Base-by-base conservation (phyloP, 1,140 invertebrate genomes). In the Plectrocnemia conspersa region DNA sequence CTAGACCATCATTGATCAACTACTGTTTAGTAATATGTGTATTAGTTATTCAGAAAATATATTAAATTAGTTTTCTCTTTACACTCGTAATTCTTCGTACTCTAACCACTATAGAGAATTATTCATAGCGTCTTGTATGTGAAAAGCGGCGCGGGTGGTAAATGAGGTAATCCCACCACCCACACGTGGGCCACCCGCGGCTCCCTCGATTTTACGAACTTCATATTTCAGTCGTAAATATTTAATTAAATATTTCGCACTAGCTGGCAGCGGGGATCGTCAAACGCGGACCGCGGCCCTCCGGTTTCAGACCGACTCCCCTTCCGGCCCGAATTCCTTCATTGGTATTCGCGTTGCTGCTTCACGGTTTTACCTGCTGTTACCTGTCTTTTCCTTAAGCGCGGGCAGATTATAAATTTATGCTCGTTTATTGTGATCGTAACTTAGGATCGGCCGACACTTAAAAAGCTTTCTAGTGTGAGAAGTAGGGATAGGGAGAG, bases 161-260 rank as follows among this genome's bases (percentile, higher is more conserved):
- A n/a, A n/a, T n/a, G n/a, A n/a, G n/a, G n/a, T n/a, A n/a, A n/a
- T n/a, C n/a, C n/a, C n/a, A n/a, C n/a, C n/a, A n/a, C n/a, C n/a
- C n/a, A n/a, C n/a, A n/a, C n/a, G n/a, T n/a, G n/a, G n/a, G n/a
- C n/a, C n/a, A n/a, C n/a, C n/a, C n/a, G n/a, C n/a, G n/a, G n/a
- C 41, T 33, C 52, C 24, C 54, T 11, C 19, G 45, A 57, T 52
- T 46, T 57, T 52, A 57, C 40, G 32, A 46, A 52, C 48, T 47
- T 46, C 40, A 52, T 46, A 52, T 23, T 57, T 32, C 40, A 27
- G 22, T 52, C 49, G 48, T 57, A 52, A 52, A 57, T 52, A 52
- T 52, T 57, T 57, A 52, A 57, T 57, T 57, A 57, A 57, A 57
- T 45, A 44, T 52, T 52, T 52, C 24, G 29, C 42, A 42, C 25